These are phyloP conservation scores for Recurvirostra avosetta DNA, from an alignment of 2,113 vertebrate genomes.

Conservation along the genomic window DNA sequence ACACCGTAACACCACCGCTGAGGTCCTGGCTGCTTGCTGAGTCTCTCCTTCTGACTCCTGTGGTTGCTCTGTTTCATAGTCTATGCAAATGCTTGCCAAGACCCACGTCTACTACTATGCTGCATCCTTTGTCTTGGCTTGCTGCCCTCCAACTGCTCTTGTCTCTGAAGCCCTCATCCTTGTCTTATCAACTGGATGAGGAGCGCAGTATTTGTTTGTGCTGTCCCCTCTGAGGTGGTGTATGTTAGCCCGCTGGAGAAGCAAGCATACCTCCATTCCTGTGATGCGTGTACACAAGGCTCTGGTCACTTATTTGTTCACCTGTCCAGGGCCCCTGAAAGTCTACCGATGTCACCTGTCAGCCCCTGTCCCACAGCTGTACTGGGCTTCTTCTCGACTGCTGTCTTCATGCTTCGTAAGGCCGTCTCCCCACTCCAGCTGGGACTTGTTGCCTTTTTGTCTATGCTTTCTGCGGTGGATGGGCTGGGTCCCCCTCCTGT, in stretches of 20 bases:
- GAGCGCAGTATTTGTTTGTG: neutral
- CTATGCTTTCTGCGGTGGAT: neutral
- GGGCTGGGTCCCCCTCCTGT: neutral
- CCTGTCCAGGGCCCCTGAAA: neutral
- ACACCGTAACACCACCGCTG: rapidly evolving
- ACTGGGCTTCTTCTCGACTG: neutral
- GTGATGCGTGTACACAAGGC: neutral
- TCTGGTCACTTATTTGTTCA: neutral
- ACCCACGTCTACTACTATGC: neutral
- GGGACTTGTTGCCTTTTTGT: neutral
- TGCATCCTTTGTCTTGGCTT: neutral
- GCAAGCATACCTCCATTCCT: neutral
- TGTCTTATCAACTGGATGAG: neutral
- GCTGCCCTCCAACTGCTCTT: neutral
- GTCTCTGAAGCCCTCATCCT: neutral
- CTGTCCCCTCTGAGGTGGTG: neutral
- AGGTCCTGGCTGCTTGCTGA: neutral
- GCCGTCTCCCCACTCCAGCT: neutral
- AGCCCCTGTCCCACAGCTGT: neutral
- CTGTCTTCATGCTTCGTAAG: neutral
- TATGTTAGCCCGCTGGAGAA: rapidly evolving
- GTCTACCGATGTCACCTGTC: neutral
- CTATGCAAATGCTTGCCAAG: neutral
- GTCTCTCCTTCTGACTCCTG: neutral
- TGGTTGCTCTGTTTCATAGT: neutral